Evolutionary conservation across 2,888 invertebrate species (phyloP).

Genomic region (Ectobius pallidus): DNA sequence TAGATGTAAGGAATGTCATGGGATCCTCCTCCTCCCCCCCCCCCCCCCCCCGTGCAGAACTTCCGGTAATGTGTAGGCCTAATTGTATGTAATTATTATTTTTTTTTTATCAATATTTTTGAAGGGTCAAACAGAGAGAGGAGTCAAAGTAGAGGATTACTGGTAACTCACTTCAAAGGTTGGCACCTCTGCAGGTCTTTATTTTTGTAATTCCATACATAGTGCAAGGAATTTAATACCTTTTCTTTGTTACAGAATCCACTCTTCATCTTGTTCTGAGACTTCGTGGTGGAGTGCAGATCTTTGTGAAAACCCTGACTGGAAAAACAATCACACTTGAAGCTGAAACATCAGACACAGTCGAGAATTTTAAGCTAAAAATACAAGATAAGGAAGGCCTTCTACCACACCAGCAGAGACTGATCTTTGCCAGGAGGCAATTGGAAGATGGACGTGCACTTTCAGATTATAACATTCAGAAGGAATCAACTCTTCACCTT

Average conservation of each 20-base stretch:
- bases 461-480: slow-evolving; percentile 92
- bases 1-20: too few relatives aligned
- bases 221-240: too few relatives aligned
- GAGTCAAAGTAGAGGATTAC: too few relatives aligned
- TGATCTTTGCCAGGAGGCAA: slow-evolving; percentile 92
- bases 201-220: too few relatives aligned
- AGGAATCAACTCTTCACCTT: slow-evolving; percentile 61
- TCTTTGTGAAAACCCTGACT: slow-evolving; percentile 58
- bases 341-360: slow-evolving; percentile 58
- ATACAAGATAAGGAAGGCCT: slow-evolving; percentile 51
- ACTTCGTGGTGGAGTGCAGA: slow-evolving; percentile 64
- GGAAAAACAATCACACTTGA: slow-evolving; percentile 57
- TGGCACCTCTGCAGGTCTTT: too few relatives aligned
- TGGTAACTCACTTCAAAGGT: too few relatives aligned
- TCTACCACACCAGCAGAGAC: slow-evolving; percentile 56
- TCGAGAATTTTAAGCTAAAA: slow-evolving; percentile 59
- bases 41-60: too few relatives aligned
- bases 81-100: too few relatives aligned
- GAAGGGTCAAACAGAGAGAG: too few relatives aligned
- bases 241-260: slow-evolving; percentile 64
- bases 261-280: slow-evolving; percentile 63
- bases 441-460: slow-evolving; percentile 92
- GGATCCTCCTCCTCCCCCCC: too few relatives aligned
- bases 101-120: too few relatives aligned
- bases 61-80: too few relatives aligned